Percentiles rank a stretch among this genome's conserved stretches.
phyloP scores from a whole-genome alignment of 1,140 invertebrate genomes.

The Aphis gossypii region DNA sequence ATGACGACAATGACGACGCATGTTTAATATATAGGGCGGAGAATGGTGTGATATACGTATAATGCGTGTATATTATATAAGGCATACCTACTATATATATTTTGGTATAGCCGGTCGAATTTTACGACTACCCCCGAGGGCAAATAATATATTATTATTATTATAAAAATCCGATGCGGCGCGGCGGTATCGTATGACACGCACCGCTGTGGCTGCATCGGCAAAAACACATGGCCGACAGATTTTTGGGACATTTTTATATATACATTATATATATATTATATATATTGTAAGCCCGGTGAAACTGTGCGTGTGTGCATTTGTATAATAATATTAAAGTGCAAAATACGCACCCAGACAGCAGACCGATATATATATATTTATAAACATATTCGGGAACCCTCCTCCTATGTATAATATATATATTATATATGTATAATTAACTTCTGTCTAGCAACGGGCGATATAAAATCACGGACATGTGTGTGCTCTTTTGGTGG shows the following conservation, averaged over 20 bases:
- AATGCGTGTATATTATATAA: neutral
- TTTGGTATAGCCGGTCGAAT: conserved; percentile 27
- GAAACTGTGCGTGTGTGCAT: neutral
- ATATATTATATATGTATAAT: conserved; percentile 43
- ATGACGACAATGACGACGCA: neutral
- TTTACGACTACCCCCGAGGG: conserved; percentile 42
- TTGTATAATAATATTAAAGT: conserved; percentile 40
- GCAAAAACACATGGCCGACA: conserved; percentile 55
- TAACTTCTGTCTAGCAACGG: conserved; percentile 53
- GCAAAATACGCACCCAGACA: conserved; percentile 54
- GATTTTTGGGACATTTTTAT: conserved; percentile 56
- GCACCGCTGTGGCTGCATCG: neutral
- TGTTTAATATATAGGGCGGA: neutral
- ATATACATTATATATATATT: conserved; percentile 7
- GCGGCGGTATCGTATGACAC: conserved; percentile 50
- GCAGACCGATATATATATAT: conserved; percentile 22
- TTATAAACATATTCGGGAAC: conserved; percentile 20
- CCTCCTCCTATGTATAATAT: neutral
- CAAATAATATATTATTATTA: conserved; percentile 53
- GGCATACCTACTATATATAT: neutral
- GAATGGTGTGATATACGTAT: neutral
- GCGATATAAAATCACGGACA: conserved; percentile 54
- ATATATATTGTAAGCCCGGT: neutral
- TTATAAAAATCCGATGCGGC: conserved; percentile 38
- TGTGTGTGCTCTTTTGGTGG: conserved; percentile 22